Evolutionary conservation across 1,140 invertebrate genomes (phyloP), one percentile per base, ranked within the genome.

Genomic region (Mylabris phalerata): DNA sequence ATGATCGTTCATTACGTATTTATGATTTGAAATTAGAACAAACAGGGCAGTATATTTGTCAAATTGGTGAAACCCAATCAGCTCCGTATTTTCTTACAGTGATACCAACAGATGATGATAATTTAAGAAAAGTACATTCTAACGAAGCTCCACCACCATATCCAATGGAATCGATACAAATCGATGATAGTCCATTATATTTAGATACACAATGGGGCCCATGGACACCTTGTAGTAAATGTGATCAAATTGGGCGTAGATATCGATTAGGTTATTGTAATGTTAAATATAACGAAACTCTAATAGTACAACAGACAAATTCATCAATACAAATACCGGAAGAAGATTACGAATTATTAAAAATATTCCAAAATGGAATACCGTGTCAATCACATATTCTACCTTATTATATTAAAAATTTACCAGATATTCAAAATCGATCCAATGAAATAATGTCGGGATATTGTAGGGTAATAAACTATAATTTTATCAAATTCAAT

Each of bases 141-240:
- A 27, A 66, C 24, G 58, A 57, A 54, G 67, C 72, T 19, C 55
- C 59, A 25, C 67, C 47, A 41, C 61, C 63, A 9, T 70, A 74
- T 63, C 49, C 71, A 9, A 56, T 51, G 66, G 32, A 65, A 55
- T 51, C 68, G 3, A 59, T 66, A 59, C 32, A 67, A 9, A 50
- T 78, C 41, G 4, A 51, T 4, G 57, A 71, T 38, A 71, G 71
- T 40, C 70, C 75, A 62, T 57, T 79, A 51, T 68, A 72, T 58
- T 43, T 79, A 48, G 71, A 74, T 52, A 76, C 77, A 5, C 67
- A 71, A 45, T 87, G 84, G 82, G 75, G 75, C 2, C 55, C 71
- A 10, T 85, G 84, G 84, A 79, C 79, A 9, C 59, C 73, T n/a
- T 88, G 85, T 67, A 84, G 81, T 49, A 70, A 64, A n/a, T 88